Evolutionary conservation across 2,888 invertebrate species (phyloP).

Genomic region (Euclidia mi): DNA sequence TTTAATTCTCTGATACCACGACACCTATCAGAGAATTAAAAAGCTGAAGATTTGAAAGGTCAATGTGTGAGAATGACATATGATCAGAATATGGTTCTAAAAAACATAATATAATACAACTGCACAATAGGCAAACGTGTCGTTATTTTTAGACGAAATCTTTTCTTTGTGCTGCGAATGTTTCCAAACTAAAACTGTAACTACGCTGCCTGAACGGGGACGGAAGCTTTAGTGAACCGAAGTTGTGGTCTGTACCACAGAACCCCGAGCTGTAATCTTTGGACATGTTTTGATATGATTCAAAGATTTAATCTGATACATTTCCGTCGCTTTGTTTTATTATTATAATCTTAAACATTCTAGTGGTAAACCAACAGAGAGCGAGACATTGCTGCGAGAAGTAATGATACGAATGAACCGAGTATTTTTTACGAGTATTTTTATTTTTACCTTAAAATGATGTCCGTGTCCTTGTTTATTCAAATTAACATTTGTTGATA

Average conservation of each 20-base stretch:
- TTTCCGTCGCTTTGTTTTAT: background rate
- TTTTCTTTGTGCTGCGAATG: background rate
- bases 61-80: no score
- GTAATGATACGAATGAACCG: slow-evolving; percentile 2
- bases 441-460: slow-evolving; percentile 7
- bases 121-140: slow-evolving; percentile 1
- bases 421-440: slow-evolving; percentile 10
- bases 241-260: slow-evolving; percentile 1
- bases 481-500: slow-evolving; percentile 11
- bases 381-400: background rate
- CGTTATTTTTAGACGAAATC: slow-evolving; percentile 1
- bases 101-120: no score
- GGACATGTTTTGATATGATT: slow-evolving; percentile 1
- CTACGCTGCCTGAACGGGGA: background rate
- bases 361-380: slow-evolving; percentile 1
- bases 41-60: no score
- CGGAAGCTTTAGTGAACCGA: background rate
- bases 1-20: no score
- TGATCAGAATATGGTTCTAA: no score
- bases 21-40: no score
- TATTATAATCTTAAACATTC: background rate
- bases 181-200: background rate
- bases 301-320: background rate
- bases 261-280: background rate
- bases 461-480: slow-evolving; percentile 1